Percentiles rank a stretch among this genome's conserved stretches.
phyloP scores from a whole-genome alignment of 2,113 vertebrate genomes.

The Stomatorhinus ivindoensis region DNA sequence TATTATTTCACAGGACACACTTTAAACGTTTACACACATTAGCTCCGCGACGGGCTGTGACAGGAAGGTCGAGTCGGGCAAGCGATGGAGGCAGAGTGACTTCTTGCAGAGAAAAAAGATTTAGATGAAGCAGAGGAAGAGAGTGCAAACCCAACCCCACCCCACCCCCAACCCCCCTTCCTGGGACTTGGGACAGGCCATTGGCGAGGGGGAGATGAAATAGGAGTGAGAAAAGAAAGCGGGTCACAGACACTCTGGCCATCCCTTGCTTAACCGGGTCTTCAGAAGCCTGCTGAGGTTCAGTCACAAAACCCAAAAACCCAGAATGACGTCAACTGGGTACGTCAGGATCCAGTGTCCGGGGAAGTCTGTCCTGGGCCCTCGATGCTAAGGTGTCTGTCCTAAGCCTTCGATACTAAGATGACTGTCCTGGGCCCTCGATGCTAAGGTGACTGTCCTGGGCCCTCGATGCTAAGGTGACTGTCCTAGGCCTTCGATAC shows the following conservation, averaged over 20 bases:
- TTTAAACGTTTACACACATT: not conserved
- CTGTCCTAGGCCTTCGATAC: too few species aligned
- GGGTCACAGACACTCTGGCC: not conserved
- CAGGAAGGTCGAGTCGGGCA: not conserved
- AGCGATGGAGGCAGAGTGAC: not conserved
- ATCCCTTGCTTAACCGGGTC: not conserved
- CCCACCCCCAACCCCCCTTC: not conserved
- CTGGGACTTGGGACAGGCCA: not conserved
- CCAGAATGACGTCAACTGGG: not conserved
- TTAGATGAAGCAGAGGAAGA: not conserved
- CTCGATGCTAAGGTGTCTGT: not conserved
- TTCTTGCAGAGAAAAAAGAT: not conserved
- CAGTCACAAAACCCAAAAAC: not conserved
- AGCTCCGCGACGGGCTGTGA: not conserved
- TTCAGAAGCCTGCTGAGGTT: not conserved
- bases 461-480: not conserved
- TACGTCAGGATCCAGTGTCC: not conserved
- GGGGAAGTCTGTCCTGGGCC: not conserved
- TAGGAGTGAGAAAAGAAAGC: not conserved
- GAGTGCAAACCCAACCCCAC: not conserved
- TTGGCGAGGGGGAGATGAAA: not conserved
- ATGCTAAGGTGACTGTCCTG: not conserved
- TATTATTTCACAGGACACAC: not conserved
- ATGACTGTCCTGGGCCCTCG: not conserved
- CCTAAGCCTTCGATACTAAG: too few species aligned